These are phyloP conservation scores for Drosophila serrata DNA, from an alignment of 1,140 invertebrate genomes.

Conservation along the genomic window DNA sequence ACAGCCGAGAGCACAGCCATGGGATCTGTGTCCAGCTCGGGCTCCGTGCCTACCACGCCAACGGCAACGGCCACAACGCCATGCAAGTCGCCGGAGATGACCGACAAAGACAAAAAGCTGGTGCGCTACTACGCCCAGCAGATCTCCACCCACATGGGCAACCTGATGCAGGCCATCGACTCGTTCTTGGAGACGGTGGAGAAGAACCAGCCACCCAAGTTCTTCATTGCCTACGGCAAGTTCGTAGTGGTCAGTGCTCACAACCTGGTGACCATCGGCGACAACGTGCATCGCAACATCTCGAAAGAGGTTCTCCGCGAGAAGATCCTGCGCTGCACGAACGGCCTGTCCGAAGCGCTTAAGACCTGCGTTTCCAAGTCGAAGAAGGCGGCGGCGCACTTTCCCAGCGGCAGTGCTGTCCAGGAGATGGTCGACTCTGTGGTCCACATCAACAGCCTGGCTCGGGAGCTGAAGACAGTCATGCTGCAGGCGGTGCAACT, in stretches of 20 bases:
- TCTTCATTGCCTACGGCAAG: conserved; percentile 96
- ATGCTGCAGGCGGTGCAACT: conserved; percentile 87
- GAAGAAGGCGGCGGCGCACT: conserved; percentile 95
- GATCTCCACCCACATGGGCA: conserved; percentile 92
- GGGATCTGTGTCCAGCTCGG: conserved; percentile 34
- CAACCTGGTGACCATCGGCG: conserved; percentile 96
- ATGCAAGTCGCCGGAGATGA: conserved; percentile 86
- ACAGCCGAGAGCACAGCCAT: conserved; percentile 88
- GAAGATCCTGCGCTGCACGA: conserved; percentile 91
- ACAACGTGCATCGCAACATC: conserved; percentile 94
- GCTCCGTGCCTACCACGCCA: conserved; percentile 48
- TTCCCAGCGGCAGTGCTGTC: conserved; percentile 94
- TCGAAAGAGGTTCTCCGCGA: conserved; percentile 90
- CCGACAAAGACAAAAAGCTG: conserved; percentile 93
- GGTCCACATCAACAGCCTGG: conserved; percentile 92
- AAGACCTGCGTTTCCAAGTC: conserved; percentile 94
- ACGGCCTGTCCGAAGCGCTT: conserved; percentile 93
- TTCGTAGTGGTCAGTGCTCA: conserved; percentile 97
- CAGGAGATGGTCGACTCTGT: conserved; percentile 97
- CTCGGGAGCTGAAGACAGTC: conserved; percentile 90
- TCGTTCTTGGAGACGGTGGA: conserved; percentile 96
- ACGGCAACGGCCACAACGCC: conserved; percentile 84
- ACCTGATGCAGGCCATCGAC: conserved; percentile 95
- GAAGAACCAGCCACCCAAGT: conserved; percentile 96
- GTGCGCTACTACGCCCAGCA: conserved; percentile 94